These are phyloP conservation scores for Ditylenchus weischeri DNA, from an alignment of 2,888 invertebrate genomes.

Conservation along the genomic window DNA sequence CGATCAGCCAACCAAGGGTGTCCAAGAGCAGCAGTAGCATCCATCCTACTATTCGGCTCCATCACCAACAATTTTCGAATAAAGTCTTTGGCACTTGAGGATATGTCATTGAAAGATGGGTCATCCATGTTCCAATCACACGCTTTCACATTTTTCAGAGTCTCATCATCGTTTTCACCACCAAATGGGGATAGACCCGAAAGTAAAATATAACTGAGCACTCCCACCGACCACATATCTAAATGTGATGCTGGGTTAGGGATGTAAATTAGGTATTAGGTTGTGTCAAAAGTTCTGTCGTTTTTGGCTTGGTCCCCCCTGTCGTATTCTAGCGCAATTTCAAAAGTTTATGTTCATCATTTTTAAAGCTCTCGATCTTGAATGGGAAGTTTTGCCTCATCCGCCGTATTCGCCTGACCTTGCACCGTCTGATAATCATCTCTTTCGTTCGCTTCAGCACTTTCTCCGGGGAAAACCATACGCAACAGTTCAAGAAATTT, in stretches of 20 bases:
- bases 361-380: too few relatives aligned
- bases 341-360: too few relatives aligned
- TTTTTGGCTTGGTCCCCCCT: too few relatives aligned
- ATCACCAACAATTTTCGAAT: slow-evolving; percentile 84
- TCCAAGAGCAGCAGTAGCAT: slow-evolving; percentile 90
- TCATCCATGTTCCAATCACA: slow-evolving; percentile 99
- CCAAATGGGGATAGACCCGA: slow-evolving; percentile 98
- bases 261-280: neutral
- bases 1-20: slow-evolving; percentile 83
- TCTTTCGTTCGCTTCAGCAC: too few relatives aligned
- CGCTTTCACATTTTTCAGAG: slow-evolving; percentile 92
- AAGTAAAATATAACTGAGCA: slow-evolving; percentile 90
- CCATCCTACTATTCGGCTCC: slow-evolving; percentile 92
- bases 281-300: too few relatives aligned
- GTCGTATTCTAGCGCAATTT: too few relatives aligned
- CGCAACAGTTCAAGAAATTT: too few relatives aligned
- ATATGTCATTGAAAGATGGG: slow-evolving; percentile 87
- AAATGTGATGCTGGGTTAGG: too few relatives aligned
- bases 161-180: slow-evolving; percentile 96
- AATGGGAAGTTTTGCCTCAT: too few relatives aligned
- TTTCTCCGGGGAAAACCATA: too few relatives aligned
- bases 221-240: slow-evolving; percentile 70
- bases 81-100: slow-evolving; percentile 95
- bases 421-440: too few relatives aligned
- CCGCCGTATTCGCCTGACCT: too few relatives aligned